These are phyloP conservation scores for Xiphorhynchus elegans DNA, from an alignment of 2,113 vertebrate genomes.

Conservation along the genomic window DNA sequence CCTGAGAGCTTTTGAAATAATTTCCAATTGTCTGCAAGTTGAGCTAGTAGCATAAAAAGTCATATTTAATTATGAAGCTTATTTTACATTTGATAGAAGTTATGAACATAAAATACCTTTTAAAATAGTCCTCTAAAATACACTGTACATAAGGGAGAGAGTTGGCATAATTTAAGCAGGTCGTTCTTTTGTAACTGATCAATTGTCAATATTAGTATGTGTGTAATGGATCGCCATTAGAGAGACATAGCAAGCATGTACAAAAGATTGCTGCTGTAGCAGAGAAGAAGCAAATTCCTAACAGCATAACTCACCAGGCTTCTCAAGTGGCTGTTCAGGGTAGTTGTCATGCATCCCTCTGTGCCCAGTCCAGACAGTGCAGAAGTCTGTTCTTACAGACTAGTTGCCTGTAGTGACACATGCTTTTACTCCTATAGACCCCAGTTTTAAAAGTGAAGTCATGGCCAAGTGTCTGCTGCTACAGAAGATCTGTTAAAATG, in stretches of 20 bases:
- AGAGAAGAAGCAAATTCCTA: background rate
- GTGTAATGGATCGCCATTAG: background rate
- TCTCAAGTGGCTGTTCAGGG: background rate
- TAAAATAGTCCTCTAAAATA: background rate
- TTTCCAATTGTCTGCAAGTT: background rate
- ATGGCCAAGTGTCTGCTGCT: background rate
- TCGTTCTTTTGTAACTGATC: background rate
- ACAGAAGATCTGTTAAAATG: background rate
- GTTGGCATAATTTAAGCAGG: background rate
- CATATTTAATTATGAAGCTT: background rate
- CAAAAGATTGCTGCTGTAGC: background rate
- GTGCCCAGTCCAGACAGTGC: background rate
- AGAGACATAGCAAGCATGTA: background rate
- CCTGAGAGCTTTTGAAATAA: background rate
- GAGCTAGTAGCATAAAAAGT: background rate
- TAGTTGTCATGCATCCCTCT: background rate
- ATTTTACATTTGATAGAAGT: background rate
- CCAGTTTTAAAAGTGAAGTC: background rate
- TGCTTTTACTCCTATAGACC: background rate
- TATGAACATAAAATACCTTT: background rate
- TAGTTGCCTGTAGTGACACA: background rate
- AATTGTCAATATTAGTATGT: background rate
- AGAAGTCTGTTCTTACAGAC: background rate
- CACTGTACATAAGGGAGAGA: fast-evolving
- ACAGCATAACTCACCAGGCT: background rate